Base-by-base conservation (phyloP, 2,113 vertebrate genomes). In the Casuarius casuarius region DNA sequence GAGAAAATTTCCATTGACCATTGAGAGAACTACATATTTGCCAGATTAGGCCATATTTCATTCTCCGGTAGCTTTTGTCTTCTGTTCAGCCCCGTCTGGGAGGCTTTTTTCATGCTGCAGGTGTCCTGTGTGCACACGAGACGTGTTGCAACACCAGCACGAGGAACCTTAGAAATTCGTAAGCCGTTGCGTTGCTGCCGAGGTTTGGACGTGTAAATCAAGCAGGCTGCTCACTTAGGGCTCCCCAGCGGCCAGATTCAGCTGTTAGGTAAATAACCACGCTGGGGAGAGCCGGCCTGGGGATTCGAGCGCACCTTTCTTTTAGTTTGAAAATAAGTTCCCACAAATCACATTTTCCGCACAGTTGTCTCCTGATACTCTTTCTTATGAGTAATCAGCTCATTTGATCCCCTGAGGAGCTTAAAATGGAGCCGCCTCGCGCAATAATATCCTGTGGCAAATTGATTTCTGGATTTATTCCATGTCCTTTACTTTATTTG, bases 401-500 rank as follows among this genome's bases (percentile, higher is more conserved):
- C 52, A 3, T 49, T 35, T 49, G 44, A 28, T 85, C 1, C 29
- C 31, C 23, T 4, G 3, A 7, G 25, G 63, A 67, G 59, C 46
- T 18, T 61, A 31, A 77, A 93, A 79, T 25, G 70, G 85, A 87
- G 62, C 31, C 3, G 5, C 52, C 49, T 94, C 19, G 1, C 23
- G 12, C 49, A 52, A 20, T 29, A 35, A 67, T 52, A 15, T 81
- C 42, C 74, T 12, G 26, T 67, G 75, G 42, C 35, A 58, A 10
- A 2, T 2, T 11, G 33, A 28, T 72, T 73, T 59, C 77, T 46
- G 79, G 49, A 35, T 81, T 63, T 16, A 19, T 61, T 90, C 25
- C 31, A 12, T 62, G 5, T 31, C 18, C 0, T 21, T 58, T 31
- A 10, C 1, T 0, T 54, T 51, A 65, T 20, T 48, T 63, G 23